phyloP scores from a whole-genome alignment of 2,888 invertebrate species.

The Exephanes ischioxanthus region DNA sequence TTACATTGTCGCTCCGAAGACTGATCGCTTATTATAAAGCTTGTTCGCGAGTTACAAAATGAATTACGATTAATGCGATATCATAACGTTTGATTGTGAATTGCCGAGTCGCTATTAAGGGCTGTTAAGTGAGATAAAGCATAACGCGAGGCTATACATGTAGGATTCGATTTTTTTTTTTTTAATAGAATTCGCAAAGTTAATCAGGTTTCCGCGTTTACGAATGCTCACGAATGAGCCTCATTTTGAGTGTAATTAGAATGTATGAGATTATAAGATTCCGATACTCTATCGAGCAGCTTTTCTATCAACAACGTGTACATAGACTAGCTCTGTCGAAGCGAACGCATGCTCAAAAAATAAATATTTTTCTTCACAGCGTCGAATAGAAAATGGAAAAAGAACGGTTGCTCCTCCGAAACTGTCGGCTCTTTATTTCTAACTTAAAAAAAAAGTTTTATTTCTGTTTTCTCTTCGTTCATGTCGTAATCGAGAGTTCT shows the following conservation, averaged over 20 bases:
- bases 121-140: slow-evolving; percentile 35
- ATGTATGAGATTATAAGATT: slow-evolving; percentile 43
- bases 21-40: slow-evolving; percentile 9
- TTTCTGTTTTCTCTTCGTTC: slow-evolving; percentile 64
- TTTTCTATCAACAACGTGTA: slow-evolving; percentile 49
- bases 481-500: slow-evolving; percentile 34
- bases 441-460: slow-evolving; percentile 37
- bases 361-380: slow-evolving; percentile 16
- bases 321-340: slow-evolving; percentile 33
- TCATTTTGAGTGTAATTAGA: slow-evolving; percentile 30
- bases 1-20: background rate
- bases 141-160: slow-evolving; percentile 5
- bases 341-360: slow-evolving; percentile 36
- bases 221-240: slow-evolving; percentile 11
- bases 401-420: slow-evolving; percentile 35
- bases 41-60: slow-evolving; percentile 35
- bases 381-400: slow-evolving; percentile 52
- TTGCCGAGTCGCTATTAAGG: slow-evolving; percentile 46
- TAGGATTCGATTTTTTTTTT: background rate
- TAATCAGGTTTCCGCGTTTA: slow-evolving; percentile 37
- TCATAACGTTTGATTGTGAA: slow-evolving; percentile 37
- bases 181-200: slow-evolving; percentile 16
- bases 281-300: slow-evolving; percentile 34
- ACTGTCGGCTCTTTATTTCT: slow-evolving; percentile 38
- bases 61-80: slow-evolving; percentile 51